Percentiles rank a stretch among this genome's conserved stretches.
phyloP scores from a whole-genome alignment of 2,797 vertebrate genomes.

The Erethizon dorsatum region DNA sequence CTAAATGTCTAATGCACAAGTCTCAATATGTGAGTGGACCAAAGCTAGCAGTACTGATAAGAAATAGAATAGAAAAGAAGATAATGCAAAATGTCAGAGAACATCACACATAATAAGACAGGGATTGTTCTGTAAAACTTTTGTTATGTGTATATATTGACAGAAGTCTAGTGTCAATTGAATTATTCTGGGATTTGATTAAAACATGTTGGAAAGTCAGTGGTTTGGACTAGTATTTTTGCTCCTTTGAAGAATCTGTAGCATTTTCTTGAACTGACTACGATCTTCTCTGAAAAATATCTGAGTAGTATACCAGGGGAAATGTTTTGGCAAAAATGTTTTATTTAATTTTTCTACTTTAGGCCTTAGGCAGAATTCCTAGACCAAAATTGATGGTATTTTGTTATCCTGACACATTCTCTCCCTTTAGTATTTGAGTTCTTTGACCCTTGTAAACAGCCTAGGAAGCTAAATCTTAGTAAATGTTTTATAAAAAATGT shows the following conservation, averaged over 20 bases:
- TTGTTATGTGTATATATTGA: neutral
- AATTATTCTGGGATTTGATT: neutral
- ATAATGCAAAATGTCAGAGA: constrained; percentile 29
- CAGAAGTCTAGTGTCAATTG: neutral
- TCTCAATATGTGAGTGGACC: neutral
- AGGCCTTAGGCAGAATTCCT: neutral
- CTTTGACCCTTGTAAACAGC: neutral
- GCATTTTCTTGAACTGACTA: neutral
- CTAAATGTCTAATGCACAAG: neutral
- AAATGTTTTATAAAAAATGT: neutral
- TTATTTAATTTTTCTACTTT: neutral
- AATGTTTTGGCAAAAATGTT: neutral
- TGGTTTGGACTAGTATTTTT: constrained; percentile 31
- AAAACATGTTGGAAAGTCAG: constrained; percentile 16
- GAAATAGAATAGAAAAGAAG: neutral
- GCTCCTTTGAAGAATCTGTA: neutral
- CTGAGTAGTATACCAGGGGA: neutral
- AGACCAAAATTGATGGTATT: neutral
- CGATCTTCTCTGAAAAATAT: constrained; percentile 12
- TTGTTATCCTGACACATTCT: neutral
- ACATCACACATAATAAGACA: neutral
- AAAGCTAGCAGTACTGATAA: neutral
- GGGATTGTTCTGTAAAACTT: neutral
- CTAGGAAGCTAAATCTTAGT: neutral
- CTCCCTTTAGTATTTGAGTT: neutral